Evolutionary conservation across 2,888 invertebrate species (phyloP), one percentile per base, ranked within the genome.

Genomic region (Neoaliturus tenellus): DNA sequence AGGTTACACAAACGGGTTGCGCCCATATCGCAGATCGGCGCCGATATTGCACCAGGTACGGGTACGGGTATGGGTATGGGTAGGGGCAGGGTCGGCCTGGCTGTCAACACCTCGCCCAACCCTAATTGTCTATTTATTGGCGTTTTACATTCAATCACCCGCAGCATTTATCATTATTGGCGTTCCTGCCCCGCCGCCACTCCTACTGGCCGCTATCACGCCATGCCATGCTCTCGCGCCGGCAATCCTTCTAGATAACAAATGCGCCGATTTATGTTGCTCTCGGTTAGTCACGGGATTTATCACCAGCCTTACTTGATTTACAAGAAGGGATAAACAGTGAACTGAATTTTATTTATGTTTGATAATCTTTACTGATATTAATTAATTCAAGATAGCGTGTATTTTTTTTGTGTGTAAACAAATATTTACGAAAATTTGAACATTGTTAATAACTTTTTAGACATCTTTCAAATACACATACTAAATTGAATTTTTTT

Each of bases 91-190:
- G n/a, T n/a, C n/a, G 25, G 62, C n/a, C n/a, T 5, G 5, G 14
- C 20, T 71, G 71, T 71, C 71, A 41, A 71, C 71, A 71, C 71
- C 71, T 41, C 71, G 41, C 71, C 71, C 71, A 6, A 20, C 71
- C 71, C 71, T 71, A 71, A 71, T 71, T 71, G 71, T 39, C 71
- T 71, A 71, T 71, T 71, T 71, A 71, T 71, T 71, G 71, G 39
- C 71, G 39, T 41, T 71, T 71, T 71, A 35, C 39, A 71, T 71
- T 71, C 71, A 39, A 71, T 71, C 71, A 71, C 71, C 39, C 23
- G 10, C 17, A 39, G 71, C 71, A 41, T 71, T 71, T 6, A 71
- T 71, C 71, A 71, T 71, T 71, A 69, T 35, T 20, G 58, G 23
- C 25, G 31, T 14, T n/a, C n/a, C n/a, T n/a, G n/a, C n/a, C n/a